phyloP scores from a whole-genome alignment of 2,113 vertebrate species.

The Maccullochella peelii region DNA sequence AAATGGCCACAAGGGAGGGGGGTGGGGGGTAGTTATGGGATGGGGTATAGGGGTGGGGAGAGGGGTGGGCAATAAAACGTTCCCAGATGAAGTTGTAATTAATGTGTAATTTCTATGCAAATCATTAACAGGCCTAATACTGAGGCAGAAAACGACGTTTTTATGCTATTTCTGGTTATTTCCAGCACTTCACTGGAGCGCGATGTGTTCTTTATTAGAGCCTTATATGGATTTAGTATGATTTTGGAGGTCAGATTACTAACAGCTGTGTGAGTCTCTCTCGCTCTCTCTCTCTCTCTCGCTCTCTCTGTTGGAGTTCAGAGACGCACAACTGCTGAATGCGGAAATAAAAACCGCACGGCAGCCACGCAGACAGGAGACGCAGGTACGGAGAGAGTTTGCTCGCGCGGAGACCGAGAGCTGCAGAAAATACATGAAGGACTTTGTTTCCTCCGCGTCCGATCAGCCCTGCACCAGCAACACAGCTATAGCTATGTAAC shows the following conservation, averaged over 20 bases:
- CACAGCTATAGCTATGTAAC: neutral
- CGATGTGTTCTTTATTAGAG: slow-evolving; percentile 33
- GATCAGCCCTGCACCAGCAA: neutral
- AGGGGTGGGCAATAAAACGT: slow-evolving; percentile 54
- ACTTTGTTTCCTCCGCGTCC: neutral
- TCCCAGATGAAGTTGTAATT: slow-evolving; percentile 66
- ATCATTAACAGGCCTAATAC: slow-evolving; percentile 50
- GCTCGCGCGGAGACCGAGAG: neutral
- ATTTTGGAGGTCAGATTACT: slow-evolving; percentile 67
- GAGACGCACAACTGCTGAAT: slow-evolving; percentile 33
- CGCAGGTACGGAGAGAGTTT: slow-evolving; percentile 16
- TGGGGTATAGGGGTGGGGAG: neutral
- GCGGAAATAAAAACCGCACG: slow-evolving; percentile 48
- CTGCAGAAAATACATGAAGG: neutral
- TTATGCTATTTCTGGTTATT: neutral
- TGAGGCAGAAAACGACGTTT: slow-evolving; percentile 45
- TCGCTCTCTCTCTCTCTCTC: neutral
- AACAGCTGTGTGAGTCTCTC: slow-evolving; percentile 32
- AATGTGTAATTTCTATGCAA: slow-evolving; percentile 69
- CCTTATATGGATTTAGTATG: slow-evolving; percentile 8
- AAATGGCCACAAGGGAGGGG: slow-evolving; percentile 67
- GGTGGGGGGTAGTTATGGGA: neutral
- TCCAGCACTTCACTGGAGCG: slow-evolving; percentile 30
- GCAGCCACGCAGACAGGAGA: slow-evolving; percentile 6
- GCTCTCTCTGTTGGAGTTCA: neutral